Conservation (phyloP, 2,113 vertebrate genomes). For the Mastomys coucha region DNA sequence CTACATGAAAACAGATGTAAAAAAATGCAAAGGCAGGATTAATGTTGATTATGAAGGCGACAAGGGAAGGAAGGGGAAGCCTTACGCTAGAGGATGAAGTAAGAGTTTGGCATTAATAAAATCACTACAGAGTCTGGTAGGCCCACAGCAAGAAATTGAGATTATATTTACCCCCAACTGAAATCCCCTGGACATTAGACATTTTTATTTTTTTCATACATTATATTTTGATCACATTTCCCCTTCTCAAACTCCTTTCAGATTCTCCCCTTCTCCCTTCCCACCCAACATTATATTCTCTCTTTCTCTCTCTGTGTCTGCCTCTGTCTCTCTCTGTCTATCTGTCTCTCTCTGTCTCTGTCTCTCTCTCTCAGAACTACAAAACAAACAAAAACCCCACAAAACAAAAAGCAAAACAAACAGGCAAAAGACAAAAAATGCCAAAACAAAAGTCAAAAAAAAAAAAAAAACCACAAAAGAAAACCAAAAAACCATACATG, state of each 20-base stretch:
- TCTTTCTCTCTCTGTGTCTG: background rate
- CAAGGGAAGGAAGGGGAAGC: background rate
- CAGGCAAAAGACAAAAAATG: background rate
- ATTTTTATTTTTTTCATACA: background rate
- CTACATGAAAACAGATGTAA: background rate
- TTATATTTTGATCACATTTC: background rate
- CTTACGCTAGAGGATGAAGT: background rate
- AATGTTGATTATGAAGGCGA: background rate
- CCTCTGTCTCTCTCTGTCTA: background rate
- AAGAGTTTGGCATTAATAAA: background rate
- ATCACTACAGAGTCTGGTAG: background rate
- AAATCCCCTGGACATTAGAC: slow-evolving; percentile 45
- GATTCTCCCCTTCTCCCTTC: background rate
- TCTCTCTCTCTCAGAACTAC: background rate
- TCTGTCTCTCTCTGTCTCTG: background rate
- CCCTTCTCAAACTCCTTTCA: background rate
- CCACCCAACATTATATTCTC: background rate
- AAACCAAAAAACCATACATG: background rate
- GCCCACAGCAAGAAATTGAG: background rate
- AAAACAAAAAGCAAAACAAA: background rate
- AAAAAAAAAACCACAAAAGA: background rate
- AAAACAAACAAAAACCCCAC: background rate
- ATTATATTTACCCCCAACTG: background rate
- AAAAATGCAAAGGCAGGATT: background rate
- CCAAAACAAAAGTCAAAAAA: background rate